These are phyloP conservation scores for Nerophis ophidion DNA, from an alignment of 2,113 vertebrate species.

Conservation along the genomic window DNA sequence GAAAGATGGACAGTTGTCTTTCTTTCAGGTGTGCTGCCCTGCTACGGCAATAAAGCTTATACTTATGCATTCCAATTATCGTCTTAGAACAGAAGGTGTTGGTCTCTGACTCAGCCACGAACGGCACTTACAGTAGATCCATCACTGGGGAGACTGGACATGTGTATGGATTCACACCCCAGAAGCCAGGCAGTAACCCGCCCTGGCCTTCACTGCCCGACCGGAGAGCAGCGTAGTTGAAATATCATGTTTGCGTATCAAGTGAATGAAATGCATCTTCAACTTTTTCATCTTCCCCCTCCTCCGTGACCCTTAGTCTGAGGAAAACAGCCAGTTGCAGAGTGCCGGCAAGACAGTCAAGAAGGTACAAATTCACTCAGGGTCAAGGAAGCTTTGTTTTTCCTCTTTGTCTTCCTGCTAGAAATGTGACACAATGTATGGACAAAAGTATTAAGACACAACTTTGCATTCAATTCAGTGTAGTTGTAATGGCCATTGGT, in stretches of 20 bases:
- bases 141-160: constrained; percentile 42
- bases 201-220: constrained; percentile 15
- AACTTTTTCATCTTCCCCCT: constrained; percentile 23
- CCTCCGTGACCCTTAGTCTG: constrained; percentile 62
- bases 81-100: constrained; percentile 40
- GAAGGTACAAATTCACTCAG: constrained; percentile 76
- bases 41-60: constrained; percentile 24
- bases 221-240: neutral
- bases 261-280: constrained; percentile 4
- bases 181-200: constrained; percentile 16
- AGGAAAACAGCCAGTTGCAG: constrained; percentile 92
- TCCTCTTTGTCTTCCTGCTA: constrained; percentile 15
- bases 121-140: constrained; percentile 24
- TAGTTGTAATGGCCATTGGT: no score
- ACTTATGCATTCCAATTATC: constrained; percentile 29
- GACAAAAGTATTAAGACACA: neutral
- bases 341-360: constrained; percentile 87
- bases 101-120: constrained; percentile 39
- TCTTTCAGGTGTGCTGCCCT: neutral
- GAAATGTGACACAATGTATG: constrained; percentile 15
- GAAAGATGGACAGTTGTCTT: no score
- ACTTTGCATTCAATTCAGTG: neutral
- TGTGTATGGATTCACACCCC: constrained; percentile 50
- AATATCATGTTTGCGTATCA: neutral
- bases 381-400: constrained; percentile 6